Evolutionary conservation across 2,797 vertebrate species (phyloP), one percentile per base, ranked within the genome.

Genomic region (Pipistrellus pipistrellus): DNA sequence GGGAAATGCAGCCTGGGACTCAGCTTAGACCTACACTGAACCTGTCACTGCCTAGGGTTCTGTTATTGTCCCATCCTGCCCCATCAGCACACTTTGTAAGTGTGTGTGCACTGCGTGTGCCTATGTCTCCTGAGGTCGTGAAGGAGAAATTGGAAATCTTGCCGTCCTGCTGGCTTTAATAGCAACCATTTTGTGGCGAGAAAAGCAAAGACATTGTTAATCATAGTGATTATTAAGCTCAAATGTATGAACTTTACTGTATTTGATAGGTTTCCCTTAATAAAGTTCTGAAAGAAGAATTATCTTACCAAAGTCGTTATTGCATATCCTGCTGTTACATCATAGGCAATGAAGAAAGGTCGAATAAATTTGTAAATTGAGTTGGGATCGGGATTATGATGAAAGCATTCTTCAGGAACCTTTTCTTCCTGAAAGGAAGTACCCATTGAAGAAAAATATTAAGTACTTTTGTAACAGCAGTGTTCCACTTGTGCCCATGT

Each of bases 281-380:
- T 78, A 32, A 83, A 62, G 44, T 41, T 38, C 64, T 20, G 25
- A 84, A 12, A 59, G 57, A 88, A 77, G 71, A 86, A 7, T 8
- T 57, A 78, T 53, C 98, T 98, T 98, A 99, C 99, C 99, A 99
- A 98, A 5, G 99, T 99, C 93, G 99, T 99, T 96, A 99, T 99
- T 96, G 99, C 99, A 95, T 99, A 99, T 96, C 99, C 99, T 0
- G 99, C 99, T 0, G 99, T 48, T 12, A 13, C 46, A 12, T 48
- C 10, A 48, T 2, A 14, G 44, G 46, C 46, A 12, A 14, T 12
- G 10, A 57, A 57, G 41, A 99, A 99, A 0, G 99, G 99, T 64
- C 99, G 98, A 27, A 99, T 99, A 97, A 99, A 99, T 92, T 99
- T 99, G 98, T 99, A 99, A 97, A 99, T 99, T 97, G 99, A 99